Evolutionary conservation across 2,888 invertebrate genomes (phyloP).

Genomic region (Scaptomyza reducta): DNA sequence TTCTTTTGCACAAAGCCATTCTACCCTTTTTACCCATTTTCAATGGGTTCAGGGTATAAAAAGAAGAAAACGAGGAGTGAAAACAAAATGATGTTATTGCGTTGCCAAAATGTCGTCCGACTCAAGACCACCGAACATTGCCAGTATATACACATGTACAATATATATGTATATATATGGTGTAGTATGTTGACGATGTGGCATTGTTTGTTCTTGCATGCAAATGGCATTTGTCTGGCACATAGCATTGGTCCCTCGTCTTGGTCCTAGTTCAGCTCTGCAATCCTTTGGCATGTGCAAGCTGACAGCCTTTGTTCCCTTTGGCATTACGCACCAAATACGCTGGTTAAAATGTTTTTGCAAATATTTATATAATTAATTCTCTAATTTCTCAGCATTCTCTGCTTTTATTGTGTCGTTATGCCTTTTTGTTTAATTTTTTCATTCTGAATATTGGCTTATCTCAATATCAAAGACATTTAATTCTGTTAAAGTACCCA

Average conservation of each 20-base stretch:
- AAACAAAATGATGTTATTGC: constrained; percentile 66
- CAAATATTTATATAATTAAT: constrained; percentile 43
- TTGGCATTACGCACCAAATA: constrained; percentile 38
- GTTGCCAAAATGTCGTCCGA: constrained; percentile 61
- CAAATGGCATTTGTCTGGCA: constrained; percentile 56
- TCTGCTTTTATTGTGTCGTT: not conserved
- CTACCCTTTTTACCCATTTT: no score
- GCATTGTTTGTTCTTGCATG: constrained; percentile 50
- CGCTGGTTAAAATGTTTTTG: constrained; percentile 18
- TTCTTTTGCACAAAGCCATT: no score
- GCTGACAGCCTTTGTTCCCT: constrained; percentile 32
- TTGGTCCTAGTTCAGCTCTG: constrained; percentile 11
- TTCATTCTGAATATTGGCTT: constrained; percentile 9
- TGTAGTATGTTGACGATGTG: constrained; percentile 18
- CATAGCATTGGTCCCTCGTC: constrained; percentile 8
- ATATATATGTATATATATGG: not conserved
- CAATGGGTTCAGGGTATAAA: no score
- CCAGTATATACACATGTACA: constrained; percentile 3
- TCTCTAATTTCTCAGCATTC: constrained; percentile 5
- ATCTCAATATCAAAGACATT: not conserved
- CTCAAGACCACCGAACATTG: constrained; percentile 19
- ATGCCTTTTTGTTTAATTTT: constrained; percentile 14
- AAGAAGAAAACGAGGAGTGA: constrained; percentile 35
- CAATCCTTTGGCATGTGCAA: constrained; percentile 39
- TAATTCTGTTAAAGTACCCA: not conserved